A percentile compares a stretch with the other conserved stretches of the same genome.
Evolutionary conservation across 2,797 vertebrate genomes (phyloP).

Genomic region (Pseudomugil gertrudae): DNA sequence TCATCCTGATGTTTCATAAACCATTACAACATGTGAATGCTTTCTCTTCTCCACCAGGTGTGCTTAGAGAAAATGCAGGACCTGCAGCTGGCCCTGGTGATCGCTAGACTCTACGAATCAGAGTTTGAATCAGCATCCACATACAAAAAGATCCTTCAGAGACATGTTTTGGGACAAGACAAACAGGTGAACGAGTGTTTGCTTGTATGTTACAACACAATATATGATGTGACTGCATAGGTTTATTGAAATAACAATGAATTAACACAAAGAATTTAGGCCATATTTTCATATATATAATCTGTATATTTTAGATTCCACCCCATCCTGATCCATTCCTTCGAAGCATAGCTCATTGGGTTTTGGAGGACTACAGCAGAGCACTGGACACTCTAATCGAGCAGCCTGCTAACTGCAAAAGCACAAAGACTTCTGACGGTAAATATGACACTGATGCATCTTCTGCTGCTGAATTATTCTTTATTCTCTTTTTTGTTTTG

Average conservation of each 20-base stretch:
- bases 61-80: conserved; percentile 97
- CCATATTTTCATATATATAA: background rate
- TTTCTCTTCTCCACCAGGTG: conserved; percentile 80
- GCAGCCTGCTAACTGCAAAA: conserved; percentile 73
- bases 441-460: conserved; percentile 55
- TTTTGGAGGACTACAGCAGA: conserved; percentile 92
- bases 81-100: conserved; percentile 93
- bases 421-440: conserved; percentile 36
- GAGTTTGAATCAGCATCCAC: conserved; percentile 92
- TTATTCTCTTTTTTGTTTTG: background rate
- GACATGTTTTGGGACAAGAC: conserved; percentile 88
- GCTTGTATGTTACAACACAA: background rate
- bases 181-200: conserved; percentile 67
- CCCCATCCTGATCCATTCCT: conserved; percentile 90
- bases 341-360: conserved; percentile 96
- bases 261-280: conserved; percentile 8
- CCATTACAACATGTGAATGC: background rate
- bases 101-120: conserved; percentile 93
- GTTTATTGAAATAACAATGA: conserved; percentile 16
- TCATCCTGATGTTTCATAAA: background rate
- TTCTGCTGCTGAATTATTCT: conserved; percentile 5
- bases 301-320: conserved; percentile 68
- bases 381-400: conserved; percentile 94
- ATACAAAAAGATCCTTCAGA: conserved; percentile 92
- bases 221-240: conserved; percentile 1